phyloP scores from a whole-genome alignment of 2,888 invertebrate species.

The Crossocerus cetratus region DNA sequence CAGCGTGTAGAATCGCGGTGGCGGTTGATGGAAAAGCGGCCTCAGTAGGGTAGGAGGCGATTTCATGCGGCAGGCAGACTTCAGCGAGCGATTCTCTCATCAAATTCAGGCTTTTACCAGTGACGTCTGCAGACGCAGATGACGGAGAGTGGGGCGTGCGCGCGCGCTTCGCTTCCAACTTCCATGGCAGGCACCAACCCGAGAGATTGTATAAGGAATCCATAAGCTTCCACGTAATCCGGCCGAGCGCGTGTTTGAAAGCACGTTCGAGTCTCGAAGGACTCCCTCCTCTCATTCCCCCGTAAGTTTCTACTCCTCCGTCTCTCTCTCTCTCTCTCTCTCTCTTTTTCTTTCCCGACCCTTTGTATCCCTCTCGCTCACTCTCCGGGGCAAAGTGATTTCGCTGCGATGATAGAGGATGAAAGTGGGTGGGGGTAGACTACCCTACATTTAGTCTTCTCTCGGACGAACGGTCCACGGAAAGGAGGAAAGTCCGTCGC shows the following conservation, averaged over 20 bases:
- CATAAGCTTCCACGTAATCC: constrained; percentile 63
- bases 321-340: no score
- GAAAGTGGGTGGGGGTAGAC: constrained; percentile 16
- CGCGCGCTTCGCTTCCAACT: constrained; percentile 11
- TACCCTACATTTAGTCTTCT: no score
- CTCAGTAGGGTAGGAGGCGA: background rate
- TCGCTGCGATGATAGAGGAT: constrained; percentile 37
- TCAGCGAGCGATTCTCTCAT: constrained; percentile 34
- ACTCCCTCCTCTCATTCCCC: no score
- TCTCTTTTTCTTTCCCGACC: no score
- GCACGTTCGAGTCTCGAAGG: constrained; percentile 6
- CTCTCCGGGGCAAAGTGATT: constrained; percentile 17
- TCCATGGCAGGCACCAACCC: constrained; percentile 39
- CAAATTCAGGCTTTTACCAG: constrained; percentile 49
- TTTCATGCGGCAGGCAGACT: constrained; percentile 22
- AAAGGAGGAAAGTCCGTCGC: constrained; percentile 8
- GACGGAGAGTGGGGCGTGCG: constrained; percentile 4
- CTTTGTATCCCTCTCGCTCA: no score
- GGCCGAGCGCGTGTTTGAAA: constrained; percentile 46
- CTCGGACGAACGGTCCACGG: constrained; percentile 4
- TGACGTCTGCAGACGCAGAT: constrained; percentile 7
- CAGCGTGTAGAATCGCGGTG: background rate
- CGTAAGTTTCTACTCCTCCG: no score
- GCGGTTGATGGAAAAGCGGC: background rate
- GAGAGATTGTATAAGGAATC: constrained; percentile 64